phyloP scores from a whole-genome alignment of 2,113 vertebrate genomes.

The Urocynchramus pylzowi region DNA sequence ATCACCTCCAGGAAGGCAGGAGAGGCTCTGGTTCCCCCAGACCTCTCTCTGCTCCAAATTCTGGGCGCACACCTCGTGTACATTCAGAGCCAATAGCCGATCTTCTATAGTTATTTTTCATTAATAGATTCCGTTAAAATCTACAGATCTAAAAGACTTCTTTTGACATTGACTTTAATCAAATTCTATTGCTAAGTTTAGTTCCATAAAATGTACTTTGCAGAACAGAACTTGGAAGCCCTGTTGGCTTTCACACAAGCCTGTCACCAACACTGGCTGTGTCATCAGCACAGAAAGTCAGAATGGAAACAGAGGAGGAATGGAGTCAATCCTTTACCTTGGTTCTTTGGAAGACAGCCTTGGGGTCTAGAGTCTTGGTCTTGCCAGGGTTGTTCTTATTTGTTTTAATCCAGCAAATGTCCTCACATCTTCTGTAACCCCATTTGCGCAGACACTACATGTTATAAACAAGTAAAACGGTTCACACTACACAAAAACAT shows the following conservation, averaged over 20 bases:
- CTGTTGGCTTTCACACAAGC: background rate
- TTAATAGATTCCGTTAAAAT: background rate
- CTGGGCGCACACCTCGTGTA: fast-evolving
- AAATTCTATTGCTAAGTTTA: background rate
- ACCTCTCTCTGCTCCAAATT: background rate
- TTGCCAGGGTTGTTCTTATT: constrained; percentile 99
- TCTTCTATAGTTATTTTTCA: background rate
- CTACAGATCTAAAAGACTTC: background rate
- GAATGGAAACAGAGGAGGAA: background rate
- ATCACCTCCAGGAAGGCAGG: background rate
- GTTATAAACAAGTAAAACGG: background rate
- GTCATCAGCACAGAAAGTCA: background rate
- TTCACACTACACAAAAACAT: background rate
- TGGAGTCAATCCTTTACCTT: constrained; percentile 77
- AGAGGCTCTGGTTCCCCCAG: background rate
- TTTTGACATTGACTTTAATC: background rate
- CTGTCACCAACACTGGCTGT: background rate
- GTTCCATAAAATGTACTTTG: background rate
- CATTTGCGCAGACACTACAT: constrained; percentile 89
- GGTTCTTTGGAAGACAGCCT: constrained; percentile 96
- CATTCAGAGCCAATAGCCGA: background rate
- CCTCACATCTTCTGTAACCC: constrained; percentile 97
- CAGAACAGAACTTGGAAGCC: background rate
- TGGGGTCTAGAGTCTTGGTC: constrained; percentile 94
- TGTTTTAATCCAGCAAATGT: constrained; percentile 99